Conservation (phyloP, 37 sponge, comb jelly and placozoan species). For the Ianthella basta region DNA sequence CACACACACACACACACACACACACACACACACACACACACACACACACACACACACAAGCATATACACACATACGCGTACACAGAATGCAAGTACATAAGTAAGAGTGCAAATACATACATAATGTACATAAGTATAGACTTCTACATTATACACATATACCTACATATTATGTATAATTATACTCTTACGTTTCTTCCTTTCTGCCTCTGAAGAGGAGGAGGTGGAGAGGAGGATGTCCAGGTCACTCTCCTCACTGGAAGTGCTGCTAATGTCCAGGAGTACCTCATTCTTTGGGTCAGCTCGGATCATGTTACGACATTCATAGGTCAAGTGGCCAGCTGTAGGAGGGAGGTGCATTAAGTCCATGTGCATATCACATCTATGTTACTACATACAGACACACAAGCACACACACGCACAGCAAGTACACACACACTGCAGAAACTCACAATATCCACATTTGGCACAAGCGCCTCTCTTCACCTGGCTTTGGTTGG, state of each 20-base stretch:
- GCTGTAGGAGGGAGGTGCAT: constrained; percentile 36
- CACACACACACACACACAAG: too few species aligned
- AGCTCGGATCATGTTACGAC: constrained; percentile 80
- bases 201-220: constrained; percentile 23
- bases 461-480: constrained; percentile 80
- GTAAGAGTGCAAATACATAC: too few species aligned
- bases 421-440: too few species aligned
- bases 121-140: too few species aligned
- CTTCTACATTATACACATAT: too few species aligned
- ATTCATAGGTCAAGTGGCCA: constrained; percentile 89
- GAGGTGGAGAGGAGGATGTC: constrained; percentile 24
- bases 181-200: constrained; percentile 8
- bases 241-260: constrained; percentile 66
- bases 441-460: constrained; percentile 68
- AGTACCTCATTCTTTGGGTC: constrained; percentile 79
- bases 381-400: background rate
- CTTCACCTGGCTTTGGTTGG: constrained; percentile 56
- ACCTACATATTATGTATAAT: too few species aligned
- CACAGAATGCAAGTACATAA: too few species aligned
- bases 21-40: too few species aligned
- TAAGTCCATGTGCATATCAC: background rate
- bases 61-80: too few species aligned
- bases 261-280: constrained; percentile 88
- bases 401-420: background rate
- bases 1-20: too few species aligned